Conservation (phyloP, 64 coral and sea anemone genomes). For the Montipora efflorescens region DNA sequence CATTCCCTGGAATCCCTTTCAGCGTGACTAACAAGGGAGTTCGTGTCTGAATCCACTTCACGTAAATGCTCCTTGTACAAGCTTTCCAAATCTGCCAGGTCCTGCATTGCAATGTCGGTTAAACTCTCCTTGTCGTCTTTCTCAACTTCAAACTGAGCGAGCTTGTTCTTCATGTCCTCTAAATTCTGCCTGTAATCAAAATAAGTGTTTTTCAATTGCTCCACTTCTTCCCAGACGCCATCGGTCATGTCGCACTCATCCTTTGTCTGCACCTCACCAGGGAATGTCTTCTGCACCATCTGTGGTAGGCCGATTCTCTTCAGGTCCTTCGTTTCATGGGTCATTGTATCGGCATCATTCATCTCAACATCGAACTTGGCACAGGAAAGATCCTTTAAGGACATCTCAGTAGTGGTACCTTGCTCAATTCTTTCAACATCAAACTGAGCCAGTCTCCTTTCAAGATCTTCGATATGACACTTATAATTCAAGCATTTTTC, state of each 20-base stretch:
- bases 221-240: conserved; percentile 56
- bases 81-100: conserved; percentile 30
- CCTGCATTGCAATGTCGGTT: conserved; percentile 52
- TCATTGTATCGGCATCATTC: conserved; percentile 50
- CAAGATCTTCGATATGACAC: conserved; percentile 6
- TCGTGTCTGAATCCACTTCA: conserved; percentile 37
- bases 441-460: conserved; percentile 34
- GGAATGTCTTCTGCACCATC: conserved; percentile 2
- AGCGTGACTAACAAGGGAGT: conserved; percentile 9
- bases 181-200: conserved; percentile 56
- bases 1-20: conserved; percentile 39
- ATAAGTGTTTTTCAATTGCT: conserved; percentile 36
- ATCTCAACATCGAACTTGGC: conserved; percentile 23
- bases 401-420: background rate
- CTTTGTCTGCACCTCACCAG: background rate
- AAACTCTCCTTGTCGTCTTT: conserved; percentile 49
- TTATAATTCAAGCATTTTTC: background rate
- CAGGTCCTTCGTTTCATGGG: background rate
- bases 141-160: conserved; percentile 37
- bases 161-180: conserved; percentile 49
- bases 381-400: conserved; percentile 1
- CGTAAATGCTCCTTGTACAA: conserved; percentile 25
- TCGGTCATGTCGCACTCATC: conserved; percentile 22
- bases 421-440: background rate
- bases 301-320: background rate